phyloP scores from a whole-genome alignment of 2,888 invertebrate species.

The Tenodera sinensis region DNA sequence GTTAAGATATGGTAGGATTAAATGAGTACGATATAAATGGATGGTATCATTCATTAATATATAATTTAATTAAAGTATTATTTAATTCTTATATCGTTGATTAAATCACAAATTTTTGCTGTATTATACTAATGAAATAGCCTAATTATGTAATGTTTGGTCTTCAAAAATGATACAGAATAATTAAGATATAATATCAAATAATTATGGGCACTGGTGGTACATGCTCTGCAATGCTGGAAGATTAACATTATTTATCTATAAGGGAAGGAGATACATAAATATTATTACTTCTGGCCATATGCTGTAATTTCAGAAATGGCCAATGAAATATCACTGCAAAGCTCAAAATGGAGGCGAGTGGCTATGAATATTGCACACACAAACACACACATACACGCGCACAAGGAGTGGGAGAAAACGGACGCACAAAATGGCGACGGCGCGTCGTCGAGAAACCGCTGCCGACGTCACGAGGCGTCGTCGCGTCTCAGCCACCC shows the following conservation, averaged over 20 bases:
- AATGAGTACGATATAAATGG: too few relatives aligned
- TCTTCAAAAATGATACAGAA: too few relatives aligned
- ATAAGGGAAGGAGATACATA: not conserved
- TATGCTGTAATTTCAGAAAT: not conserved
- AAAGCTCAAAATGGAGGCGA: not conserved
- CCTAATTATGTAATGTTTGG: too few relatives aligned
- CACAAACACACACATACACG: not conserved
- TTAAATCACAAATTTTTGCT: too few relatives aligned
- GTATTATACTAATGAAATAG: too few relatives aligned
- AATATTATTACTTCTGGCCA: not conserved
- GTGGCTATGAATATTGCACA: not conserved
- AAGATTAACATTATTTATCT: not conserved
- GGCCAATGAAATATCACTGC: not conserved
- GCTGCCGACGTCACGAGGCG: constrained; percentile 15
- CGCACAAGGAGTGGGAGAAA: not conserved
- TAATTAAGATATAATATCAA: too few relatives aligned
- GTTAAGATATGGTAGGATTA: too few relatives aligned
- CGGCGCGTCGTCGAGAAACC: constrained; percentile 14
- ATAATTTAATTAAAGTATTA: too few relatives aligned
- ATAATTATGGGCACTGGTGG: too few relatives aligned
- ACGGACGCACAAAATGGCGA: constrained; percentile 17
- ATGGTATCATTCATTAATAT: too few relatives aligned
- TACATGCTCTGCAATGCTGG: not conserved
- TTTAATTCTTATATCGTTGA: too few relatives aligned
- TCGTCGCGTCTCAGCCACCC: constrained; percentile 12